Evolutionary conservation across 2,888 invertebrate genomes (phyloP).

Genomic region (Seira ritae): DNA sequence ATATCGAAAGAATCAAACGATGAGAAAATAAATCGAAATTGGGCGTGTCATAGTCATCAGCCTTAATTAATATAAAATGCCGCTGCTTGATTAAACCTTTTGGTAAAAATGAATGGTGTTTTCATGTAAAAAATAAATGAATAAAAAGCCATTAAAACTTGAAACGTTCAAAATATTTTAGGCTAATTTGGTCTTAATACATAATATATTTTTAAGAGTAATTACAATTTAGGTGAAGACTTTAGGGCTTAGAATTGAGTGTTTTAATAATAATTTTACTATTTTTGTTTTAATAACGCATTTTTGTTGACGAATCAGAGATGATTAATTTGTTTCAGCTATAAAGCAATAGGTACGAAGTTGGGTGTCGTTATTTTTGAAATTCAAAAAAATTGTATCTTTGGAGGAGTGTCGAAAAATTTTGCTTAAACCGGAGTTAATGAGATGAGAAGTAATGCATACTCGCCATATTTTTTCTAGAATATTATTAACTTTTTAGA

Average conservation of each 20-base stretch:
- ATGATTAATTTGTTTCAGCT: too few species aligned
- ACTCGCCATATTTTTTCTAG: conserved; percentile 10
- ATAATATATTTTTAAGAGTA: neutral
- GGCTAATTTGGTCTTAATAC: neutral
- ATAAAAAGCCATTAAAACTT: conserved; percentile 5
- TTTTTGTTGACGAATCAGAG: conserved; percentile 5
- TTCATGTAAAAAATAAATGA: conserved; percentile 19
- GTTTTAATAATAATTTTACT: neutral
- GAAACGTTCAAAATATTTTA: conserved; percentile 20
- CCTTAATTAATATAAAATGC: neutral
- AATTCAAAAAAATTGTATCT: neutral
- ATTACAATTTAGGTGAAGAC: too few species aligned
- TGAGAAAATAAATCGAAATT: too few species aligned
- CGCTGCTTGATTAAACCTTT: neutral
- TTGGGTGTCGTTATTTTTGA: too few species aligned
- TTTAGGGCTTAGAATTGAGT: too few species aligned
- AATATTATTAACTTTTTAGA: neutral
- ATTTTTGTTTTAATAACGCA: conserved; percentile 4
- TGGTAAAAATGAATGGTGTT: neutral
- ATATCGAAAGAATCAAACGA: neutral
- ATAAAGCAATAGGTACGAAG: neutral
- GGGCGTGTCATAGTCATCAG: neutral
- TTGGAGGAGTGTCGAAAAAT: neutral
- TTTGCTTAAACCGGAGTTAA: neutral
- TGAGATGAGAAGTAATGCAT: conserved; percentile 15